A percentile compares a stretch with the other conserved stretches of the same genome.
These are phyloP conservation scores for Macroteleia sp. DNA, from an alignment of 2,888 invertebrate species.

Conservation along the genomic window DNA sequence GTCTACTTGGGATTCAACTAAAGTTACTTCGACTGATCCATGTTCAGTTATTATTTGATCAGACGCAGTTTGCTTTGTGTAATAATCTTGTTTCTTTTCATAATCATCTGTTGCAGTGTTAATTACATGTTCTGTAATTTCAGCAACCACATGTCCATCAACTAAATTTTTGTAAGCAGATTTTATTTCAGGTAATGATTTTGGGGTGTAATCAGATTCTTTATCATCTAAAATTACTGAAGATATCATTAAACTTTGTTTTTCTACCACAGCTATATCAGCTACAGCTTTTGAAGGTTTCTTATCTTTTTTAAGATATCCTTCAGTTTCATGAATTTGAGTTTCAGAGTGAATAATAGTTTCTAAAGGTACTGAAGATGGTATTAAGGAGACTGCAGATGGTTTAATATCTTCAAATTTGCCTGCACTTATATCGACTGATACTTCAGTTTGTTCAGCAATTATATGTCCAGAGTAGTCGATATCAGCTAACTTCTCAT, in stretches of 20 bases:
- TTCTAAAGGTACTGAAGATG: slow-evolving; percentile 85
- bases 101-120: slow-evolving; percentile 78
- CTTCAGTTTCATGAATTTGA: slow-evolving; percentile 86
- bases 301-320: slow-evolving; percentile 80
- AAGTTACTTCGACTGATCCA: slow-evolving; percentile 74
- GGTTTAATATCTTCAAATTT: slow-evolving; percentile 71
- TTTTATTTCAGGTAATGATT: slow-evolving; percentile 79
- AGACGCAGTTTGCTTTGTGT: slow-evolving; percentile 69
- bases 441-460: slow-evolving; percentile 85
- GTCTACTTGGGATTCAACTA: slow-evolving; percentile 79
- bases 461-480: slow-evolving; percentile 85
- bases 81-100: slow-evolving; percentile 67
- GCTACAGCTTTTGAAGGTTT: slow-evolving; percentile 74
- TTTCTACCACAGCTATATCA: slow-evolving; percentile 75
- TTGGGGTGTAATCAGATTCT: slow-evolving; percentile 83
- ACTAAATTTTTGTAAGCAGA: slow-evolving; percentile 71
- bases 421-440: slow-evolving; percentile 83
- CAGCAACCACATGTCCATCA: slow-evolving; percentile 75
- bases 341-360: slow-evolving; percentile 86
- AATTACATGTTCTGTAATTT: slow-evolving; percentile 80
- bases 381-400: slow-evolving; percentile 83
- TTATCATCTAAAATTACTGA: slow-evolving; percentile 83
- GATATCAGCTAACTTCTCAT: slow-evolving; percentile 82
- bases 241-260: slow-evolving; percentile 77
- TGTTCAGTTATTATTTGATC: slow-evolving; percentile 75